A percentile compares a stretch with the other conserved stretches of the same genome.
phyloP scores from a whole-genome alignment of 53 echinoderm and acorn worm genomes.

The Apostichopus leukothele region DNA sequence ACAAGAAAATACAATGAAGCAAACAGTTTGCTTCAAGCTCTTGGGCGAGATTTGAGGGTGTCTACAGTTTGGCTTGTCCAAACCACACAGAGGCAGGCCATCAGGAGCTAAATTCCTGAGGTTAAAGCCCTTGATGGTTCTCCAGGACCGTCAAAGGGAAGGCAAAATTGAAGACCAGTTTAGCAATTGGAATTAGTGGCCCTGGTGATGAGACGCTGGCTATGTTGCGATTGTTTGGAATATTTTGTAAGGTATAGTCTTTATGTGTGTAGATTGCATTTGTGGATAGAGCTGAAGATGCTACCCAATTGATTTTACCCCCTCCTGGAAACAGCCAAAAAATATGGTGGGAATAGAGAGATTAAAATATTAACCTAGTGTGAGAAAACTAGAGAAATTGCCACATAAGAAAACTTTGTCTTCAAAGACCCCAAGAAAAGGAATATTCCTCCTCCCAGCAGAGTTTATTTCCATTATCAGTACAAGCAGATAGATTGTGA shows the following conservation, averaged over 20 bases:
- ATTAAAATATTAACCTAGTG: too few species aligned
- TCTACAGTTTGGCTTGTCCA: not conserved
- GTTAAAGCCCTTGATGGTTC: not conserved
- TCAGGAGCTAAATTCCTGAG: not conserved
- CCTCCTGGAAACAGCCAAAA: too few species aligned
- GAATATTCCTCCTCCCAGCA: too few species aligned
- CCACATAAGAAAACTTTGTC: too few species aligned
- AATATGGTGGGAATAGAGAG: too few species aligned
- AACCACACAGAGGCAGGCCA: not conserved
- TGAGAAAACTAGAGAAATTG: too few species aligned
- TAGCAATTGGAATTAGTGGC: not conserved
- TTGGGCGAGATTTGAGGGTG: not conserved
- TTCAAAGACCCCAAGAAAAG: too few species aligned
- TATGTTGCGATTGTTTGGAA: conserved; percentile 37
- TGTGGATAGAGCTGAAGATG: not conserved
- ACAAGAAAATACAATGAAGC: not conserved
- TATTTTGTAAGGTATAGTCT: conserved; percentile 40
- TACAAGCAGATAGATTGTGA: too few species aligned
- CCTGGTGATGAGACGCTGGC: conserved; percentile 37
- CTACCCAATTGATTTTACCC: too few species aligned
- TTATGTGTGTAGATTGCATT: conserved; percentile 11
- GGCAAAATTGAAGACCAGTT: conserved; percentile 33
- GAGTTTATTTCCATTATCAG: too few species aligned
- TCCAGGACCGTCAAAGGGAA: not conserved
- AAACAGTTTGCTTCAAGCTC: not conserved